These are phyloP conservation scores for Umimayanthus kanabou DNA, from an alignment of 92 coral and sea anemone genomes.

Conservation along the genomic window DNA sequence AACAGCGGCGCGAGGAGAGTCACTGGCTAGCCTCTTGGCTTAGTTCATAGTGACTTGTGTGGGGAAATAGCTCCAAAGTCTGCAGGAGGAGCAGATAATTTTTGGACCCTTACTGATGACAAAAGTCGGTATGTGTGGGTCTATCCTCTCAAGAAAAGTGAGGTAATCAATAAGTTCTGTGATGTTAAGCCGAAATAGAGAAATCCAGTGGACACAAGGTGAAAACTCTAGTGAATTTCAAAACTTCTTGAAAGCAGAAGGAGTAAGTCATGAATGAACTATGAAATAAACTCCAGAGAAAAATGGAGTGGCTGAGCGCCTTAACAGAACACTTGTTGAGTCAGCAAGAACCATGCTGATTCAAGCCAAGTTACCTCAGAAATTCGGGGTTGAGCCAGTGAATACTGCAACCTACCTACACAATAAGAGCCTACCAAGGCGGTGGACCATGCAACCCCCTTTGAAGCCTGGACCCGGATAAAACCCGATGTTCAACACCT, in stretches of 20 bases:
- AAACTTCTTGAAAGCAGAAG: not conserved
- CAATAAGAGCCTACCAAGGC: conserved; percentile 55
- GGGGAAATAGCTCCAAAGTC: too few relatives aligned
- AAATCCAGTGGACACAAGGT: too few relatives aligned
- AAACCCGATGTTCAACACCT: not conserved
- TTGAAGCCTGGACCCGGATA: conserved; percentile 16
- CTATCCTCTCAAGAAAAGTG: too few relatives aligned
- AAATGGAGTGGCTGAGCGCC: conserved; percentile 67
- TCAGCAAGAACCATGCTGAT: conserved; percentile 57
- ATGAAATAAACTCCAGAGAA: conserved; percentile 56
- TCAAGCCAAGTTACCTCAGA: conserved; percentile 61
- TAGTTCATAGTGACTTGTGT: too few relatives aligned
- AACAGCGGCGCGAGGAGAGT: too few relatives aligned
- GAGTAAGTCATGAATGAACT: conserved; percentile 54
- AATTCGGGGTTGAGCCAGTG: conserved; percentile 66
- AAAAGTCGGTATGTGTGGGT: too few relatives aligned
- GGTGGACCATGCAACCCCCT: conserved; percentile 32
- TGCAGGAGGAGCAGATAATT: too few relatives aligned
- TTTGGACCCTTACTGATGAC: too few relatives aligned
- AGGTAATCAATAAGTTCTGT: too few relatives aligned
- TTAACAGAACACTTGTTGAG: conserved; percentile 66
- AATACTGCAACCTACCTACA: conserved; percentile 39
- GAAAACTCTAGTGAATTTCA: too few relatives aligned
- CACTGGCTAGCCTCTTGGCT: too few relatives aligned
- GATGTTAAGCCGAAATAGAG: too few relatives aligned